Evolutionary conservation across 2,888 invertebrate species (phyloP).

Genomic region (Amphipyra tragopoginis): DNA sequence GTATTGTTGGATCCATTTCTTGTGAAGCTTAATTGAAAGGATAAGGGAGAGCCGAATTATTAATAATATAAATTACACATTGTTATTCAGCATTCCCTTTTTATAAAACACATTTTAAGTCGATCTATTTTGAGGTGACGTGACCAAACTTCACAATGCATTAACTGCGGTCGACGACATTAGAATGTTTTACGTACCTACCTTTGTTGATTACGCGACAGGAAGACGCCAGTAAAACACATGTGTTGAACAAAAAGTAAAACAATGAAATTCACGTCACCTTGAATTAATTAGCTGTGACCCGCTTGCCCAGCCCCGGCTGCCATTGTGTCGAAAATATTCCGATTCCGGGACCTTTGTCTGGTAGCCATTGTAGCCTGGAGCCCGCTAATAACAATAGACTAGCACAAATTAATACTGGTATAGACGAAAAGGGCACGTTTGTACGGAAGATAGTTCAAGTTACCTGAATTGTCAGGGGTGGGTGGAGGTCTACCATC

Average conservation of each 20-base stretch:
- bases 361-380: constrained; percentile 7
- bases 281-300: constrained; percentile 45
- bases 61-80: constrained; percentile 5
- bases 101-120: constrained; percentile 8
- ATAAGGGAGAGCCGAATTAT: constrained; percentile 22
- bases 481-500: not conserved
- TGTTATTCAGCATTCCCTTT: constrained; percentile 20
- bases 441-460: not conserved
- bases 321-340: constrained; percentile 36
- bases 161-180: constrained; percentile 31
- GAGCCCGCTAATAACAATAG: constrained; percentile 8
- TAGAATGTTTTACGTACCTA: constrained; percentile 8
- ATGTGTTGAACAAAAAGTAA: constrained; percentile 28
- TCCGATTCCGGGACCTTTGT: constrained; percentile 28
- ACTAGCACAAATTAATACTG: constrained; percentile 5
- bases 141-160: constrained; percentile 18
- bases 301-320: constrained; percentile 15
- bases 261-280: constrained; percentile 53
- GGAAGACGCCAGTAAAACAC: constrained; percentile 22
- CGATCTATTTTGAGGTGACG: constrained; percentile 15
- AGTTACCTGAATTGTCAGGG: not conserved
- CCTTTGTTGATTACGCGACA: constrained; percentile 27
- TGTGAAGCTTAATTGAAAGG: constrained; percentile 13
- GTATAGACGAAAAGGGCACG: not conserved
- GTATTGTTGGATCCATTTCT: constrained; percentile 23